Evolutionary conservation across 2,888 invertebrate species (phyloP), one percentile per base, ranked within the genome.

Genomic region (Biston stratarius): DNA sequence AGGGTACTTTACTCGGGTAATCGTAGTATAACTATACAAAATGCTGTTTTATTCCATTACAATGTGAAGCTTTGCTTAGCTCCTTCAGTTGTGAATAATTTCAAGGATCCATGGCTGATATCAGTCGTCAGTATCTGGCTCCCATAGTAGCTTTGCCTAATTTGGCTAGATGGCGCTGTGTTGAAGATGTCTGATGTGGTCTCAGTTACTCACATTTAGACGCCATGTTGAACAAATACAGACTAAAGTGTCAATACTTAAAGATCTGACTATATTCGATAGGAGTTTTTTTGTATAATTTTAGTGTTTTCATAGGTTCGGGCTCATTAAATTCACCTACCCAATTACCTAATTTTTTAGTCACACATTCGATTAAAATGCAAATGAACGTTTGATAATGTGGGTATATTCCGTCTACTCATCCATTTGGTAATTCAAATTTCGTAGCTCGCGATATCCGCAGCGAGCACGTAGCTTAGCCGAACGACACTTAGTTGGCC

Each of bases 401-500:
- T 48, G 55, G 44, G 44, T 51, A 57, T 33, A 61, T 67, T 63
- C 63, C 38, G 58, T 44, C 60, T 45, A 63, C 63, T 67, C 63
- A 60, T 60, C 63, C 63, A 61, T 69, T 69, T 61, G 64, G 61
- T 58, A 68, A 68, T 68, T 58, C 48, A 52, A 64, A 61, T 68
- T 60, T 64, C 64, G 64, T 68, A 53, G 68, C 59, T 55, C 55
- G 47, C 63, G 71, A 77, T 81, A 79, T 71, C 76, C 75, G 81
- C 76, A 73, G 65, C 75, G 73, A 78, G 81, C 84, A 85, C 83
- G 83, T 87, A 80, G 78, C 74, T 75, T 67, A 79, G 77, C 78
- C 79, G 71, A 74, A 79, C 81, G 84, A 84, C 85, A 38, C 52
- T 69, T 83, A 60, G 81, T 82, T 83, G 83, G 80, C 83, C 83